Conservation (phyloP, 2,797 vertebrate genomes). For the Hemibagrus guttatus region DNA sequence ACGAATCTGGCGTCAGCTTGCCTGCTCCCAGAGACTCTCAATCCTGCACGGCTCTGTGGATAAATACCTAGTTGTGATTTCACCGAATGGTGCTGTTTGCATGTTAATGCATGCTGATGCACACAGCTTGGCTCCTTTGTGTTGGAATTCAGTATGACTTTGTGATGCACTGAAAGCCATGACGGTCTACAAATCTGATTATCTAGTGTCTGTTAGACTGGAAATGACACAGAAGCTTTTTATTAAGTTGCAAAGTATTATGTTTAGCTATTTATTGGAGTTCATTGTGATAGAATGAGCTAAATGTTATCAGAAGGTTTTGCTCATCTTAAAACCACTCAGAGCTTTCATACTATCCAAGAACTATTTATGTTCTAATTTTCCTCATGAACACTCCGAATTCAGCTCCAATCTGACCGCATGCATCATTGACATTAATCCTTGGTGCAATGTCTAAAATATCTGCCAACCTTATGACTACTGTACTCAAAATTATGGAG, state of each 20-base stretch:
- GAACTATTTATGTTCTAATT: background rate
- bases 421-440: background rate
- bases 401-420: background rate
- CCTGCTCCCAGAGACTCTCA: slow-evolving; percentile 17
- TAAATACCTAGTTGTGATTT: slow-evolving; percentile 34
- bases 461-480: background rate
- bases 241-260: background rate
- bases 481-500: background rate
- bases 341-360: background rate
- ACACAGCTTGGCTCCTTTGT: slow-evolving; percentile 28
- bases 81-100: slow-evolving; percentile 42
- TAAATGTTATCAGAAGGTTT: background rate
- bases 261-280: background rate
- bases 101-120: slow-evolving; percentile 51
- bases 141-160: slow-evolving; percentile 29
- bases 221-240: background rate
- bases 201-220: background rate
- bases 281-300: background rate
- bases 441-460: background rate
- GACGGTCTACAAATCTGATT: background rate
- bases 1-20: background rate
- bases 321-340: background rate
- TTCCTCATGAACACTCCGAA: background rate
- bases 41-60: slow-evolving; percentile 10
- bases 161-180: background rate